Base-by-base conservation (phyloP, 2,797 vertebrate species). In the Danio albolineatus region DNA sequence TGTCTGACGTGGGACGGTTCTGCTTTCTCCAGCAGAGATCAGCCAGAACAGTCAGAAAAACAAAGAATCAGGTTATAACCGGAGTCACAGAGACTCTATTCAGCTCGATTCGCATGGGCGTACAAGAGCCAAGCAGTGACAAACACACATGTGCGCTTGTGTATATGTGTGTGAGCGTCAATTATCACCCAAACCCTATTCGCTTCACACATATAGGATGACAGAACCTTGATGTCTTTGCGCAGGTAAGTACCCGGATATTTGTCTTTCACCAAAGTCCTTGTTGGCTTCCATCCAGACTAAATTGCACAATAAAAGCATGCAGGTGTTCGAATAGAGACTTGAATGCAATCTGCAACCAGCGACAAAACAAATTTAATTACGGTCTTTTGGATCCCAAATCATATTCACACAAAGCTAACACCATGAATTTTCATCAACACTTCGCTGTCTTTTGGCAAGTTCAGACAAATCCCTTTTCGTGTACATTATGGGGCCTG, bases 241-340 rank as follows among this genome's bases (percentile, higher is more conserved):
- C 39, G 43, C 53, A 77, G 53, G 38, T 65, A 39, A 43, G 14
- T 66, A 70, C 78, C 75, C 75, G 72, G 81, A 85, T 83, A 71
- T 83, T 81, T 83, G 81, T 48, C 66, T 85, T 86, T 75, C 43
- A 78, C 73, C 38, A 59, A 80, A 76, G 78, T 79, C 79, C 77
- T 80, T 77, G 53, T 70, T 86, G 73, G 79, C 79, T 67, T 14
- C 12, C 8, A 44, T 72, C 62, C 69, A 78, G 53, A 65, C 14
- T 61, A 74, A 21, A 76, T 44, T 84, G 62, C 70, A 43, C 53
- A 78, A 81, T 57, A 62, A 78, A 83, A 81, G 41, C 51, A 43
- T 14, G 17, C 77, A 78, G 59, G 73, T 70, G 75, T 51, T 66
- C 66, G 76, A 82, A 82, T n/a, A 54, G 62, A 79, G 41, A 36